A percentile compares a stretch with the other conserved stretches of the same genome.
Evolutionary conservation across 2,888 invertebrate genomes (phyloP).

Genomic region (Drosophila anceps): DNA sequence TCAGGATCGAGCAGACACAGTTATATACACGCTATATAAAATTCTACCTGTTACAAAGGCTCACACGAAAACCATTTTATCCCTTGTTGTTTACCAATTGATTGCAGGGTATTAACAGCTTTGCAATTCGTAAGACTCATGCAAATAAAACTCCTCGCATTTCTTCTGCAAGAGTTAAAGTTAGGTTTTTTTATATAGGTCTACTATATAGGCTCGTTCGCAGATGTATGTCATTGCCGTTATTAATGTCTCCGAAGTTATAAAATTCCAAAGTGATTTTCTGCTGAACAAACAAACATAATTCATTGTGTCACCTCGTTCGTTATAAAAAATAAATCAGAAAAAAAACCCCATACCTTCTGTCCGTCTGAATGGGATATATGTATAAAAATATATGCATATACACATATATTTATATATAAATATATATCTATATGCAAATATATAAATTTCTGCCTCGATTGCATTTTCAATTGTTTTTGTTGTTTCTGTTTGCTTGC

Average conservation of each 20-base stretch:
- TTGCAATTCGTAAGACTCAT: neutral
- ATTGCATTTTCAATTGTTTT: slow-evolving; percentile 64
- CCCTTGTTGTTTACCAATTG: neutral
- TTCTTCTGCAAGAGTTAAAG: neutral
- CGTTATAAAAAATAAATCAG: slow-evolving; percentile 38
- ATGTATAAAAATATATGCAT: neutral
- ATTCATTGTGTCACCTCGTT: slow-evolving; percentile 74
- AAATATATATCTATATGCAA: slow-evolving; percentile 7
- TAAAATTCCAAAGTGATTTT: slow-evolving; percentile 50
- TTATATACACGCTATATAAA: neutral
- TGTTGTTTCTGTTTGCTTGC: slow-evolving; percentile 38
- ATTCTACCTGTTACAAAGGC: neutral
- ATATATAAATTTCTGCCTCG: slow-evolving; percentile 47
- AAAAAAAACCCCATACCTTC: slow-evolving; percentile 20
- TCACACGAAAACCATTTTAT: neutral
- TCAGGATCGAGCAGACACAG: neutral
- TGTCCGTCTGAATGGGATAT: slow-evolving; percentile 17
- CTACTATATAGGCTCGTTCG: slow-evolving; percentile 11
- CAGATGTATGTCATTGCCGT: slow-evolving; percentile 64
- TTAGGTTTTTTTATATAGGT: neutral
- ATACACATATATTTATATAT: neutral
- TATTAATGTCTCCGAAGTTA: slow-evolving; percentile 30
- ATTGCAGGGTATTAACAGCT: neutral
- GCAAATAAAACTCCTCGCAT: neutral
- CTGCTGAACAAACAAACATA: slow-evolving; percentile 69